These are phyloP conservation scores for Torymus aiolomorphi DNA, from an alignment of 2,888 invertebrate species.

Conservation along the genomic window DNA sequence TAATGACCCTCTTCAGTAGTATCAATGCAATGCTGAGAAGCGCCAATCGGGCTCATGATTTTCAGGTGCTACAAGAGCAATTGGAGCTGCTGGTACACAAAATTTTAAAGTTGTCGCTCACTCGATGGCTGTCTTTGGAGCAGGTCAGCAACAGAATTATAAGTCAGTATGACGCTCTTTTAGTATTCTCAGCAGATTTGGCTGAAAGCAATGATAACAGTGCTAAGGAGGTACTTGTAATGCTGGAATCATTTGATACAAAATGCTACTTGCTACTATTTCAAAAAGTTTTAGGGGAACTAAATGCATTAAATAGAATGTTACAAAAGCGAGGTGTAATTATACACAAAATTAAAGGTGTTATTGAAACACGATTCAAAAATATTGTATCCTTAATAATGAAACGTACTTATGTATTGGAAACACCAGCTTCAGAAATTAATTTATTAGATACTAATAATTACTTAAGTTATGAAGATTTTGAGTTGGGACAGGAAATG, in stretches of 20 bases:
- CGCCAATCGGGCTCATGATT: constrained; percentile 3
- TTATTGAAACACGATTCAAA: not conserved
- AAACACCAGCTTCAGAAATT: not conserved
- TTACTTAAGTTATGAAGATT: not conserved
- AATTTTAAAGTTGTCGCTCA: not conserved
- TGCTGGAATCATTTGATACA: not conserved
- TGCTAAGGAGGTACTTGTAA: not conserved
- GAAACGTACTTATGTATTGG: not conserved
- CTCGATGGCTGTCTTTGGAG: constrained; percentile 3
- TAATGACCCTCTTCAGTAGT: not conserved
- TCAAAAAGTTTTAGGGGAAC: not conserved
- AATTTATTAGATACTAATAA: not conserved
- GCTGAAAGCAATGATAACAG: not conserved
- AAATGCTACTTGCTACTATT: not conserved
- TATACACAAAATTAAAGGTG: not conserved
- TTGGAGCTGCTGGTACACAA: not conserved
- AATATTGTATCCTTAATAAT: not conserved
- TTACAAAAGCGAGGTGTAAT: not conserved
- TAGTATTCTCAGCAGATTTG: not conserved
- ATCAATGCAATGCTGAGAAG: not conserved
- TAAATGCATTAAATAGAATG: constrained; percentile 1
- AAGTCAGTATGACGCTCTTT: not conserved
- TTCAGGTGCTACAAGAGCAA: not conserved
- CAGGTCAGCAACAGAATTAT: not conserved
- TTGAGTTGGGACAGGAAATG: not conserved